phyloP scores from a whole-genome alignment of 2,888 invertebrate species.

The Epsilonema sp. region DNA sequence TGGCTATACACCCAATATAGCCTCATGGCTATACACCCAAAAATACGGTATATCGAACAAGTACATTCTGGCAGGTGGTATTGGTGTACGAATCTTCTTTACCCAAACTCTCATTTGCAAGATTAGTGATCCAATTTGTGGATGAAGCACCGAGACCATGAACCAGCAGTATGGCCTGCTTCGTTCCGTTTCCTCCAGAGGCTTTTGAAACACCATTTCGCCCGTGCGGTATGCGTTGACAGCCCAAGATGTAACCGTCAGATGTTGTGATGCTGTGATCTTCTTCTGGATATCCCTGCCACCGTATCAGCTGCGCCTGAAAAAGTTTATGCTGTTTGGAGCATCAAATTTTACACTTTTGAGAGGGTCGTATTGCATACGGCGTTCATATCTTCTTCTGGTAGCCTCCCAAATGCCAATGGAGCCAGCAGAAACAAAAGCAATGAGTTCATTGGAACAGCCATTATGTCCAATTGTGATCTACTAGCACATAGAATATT shows the following conservation, averaged over 20 bases:
- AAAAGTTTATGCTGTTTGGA: no score
- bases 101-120: background rate
- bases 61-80: no score
- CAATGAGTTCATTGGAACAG: no score
- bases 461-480: no score
- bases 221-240: slow-evolving; percentile 35
- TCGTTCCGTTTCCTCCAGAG: background rate
- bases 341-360: no score
- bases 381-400: background rate
- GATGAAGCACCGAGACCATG: background rate
- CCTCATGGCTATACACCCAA: no score
- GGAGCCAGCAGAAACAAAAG: no score
- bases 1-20: no score
- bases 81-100: no score
- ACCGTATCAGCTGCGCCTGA: slow-evolving; percentile 4
- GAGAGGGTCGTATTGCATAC: no score
- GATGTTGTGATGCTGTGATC: slow-evolving; percentile 3
- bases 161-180: background rate
- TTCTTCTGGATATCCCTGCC: slow-evolving; percentile 4
- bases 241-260: slow-evolving; percentile 34
- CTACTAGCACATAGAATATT: no score
- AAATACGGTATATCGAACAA: no score
- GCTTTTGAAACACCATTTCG: background rate
- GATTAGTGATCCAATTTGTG: background rate
- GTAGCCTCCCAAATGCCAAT: background rate